A percentile compares a stretch with the other conserved stretches of the same genome.
phyloP scores from a whole-genome alignment of 2,113 vertebrate species.

The Proterorhinus semilunaris region DNA sequence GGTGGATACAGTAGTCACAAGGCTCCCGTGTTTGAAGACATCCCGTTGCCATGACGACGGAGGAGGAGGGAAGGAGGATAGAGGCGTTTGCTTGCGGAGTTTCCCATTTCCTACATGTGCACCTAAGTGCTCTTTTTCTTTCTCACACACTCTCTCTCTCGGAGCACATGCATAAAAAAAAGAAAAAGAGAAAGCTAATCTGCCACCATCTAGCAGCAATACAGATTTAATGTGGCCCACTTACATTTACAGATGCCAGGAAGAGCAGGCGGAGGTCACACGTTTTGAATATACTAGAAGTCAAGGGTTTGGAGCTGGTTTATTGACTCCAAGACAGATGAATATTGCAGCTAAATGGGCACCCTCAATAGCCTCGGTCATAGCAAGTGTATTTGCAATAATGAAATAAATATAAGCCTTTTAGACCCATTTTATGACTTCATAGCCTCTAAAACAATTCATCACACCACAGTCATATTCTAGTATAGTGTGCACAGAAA shows the following conservation, averaged over 20 bases:
- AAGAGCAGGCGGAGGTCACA: slow-evolving; percentile 10
- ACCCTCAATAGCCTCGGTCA: slow-evolving; percentile 25
- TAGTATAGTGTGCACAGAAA: slow-evolving; percentile 27
- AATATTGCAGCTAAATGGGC: slow-evolving; percentile 44
- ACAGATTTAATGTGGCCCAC: slow-evolving; percentile 54
- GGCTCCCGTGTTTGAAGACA: slow-evolving; percentile 54
- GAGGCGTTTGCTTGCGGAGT: slow-evolving; percentile 55
- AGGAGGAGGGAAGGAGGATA: slow-evolving; percentile 35
- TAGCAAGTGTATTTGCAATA: slow-evolving; percentile 33
- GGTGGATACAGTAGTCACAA: slow-evolving; percentile 28
- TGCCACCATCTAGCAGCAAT: slow-evolving; percentile 36
- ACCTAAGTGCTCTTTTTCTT: slow-evolving; percentile 40
- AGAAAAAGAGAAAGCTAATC: slow-evolving; percentile 38
- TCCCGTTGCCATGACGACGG: slow-evolving; percentile 71
- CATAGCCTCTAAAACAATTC: slow-evolving; percentile 19
- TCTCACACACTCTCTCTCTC: slow-evolving; percentile 28
- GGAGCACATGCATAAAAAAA: slow-evolving; percentile 42
- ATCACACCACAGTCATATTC: slow-evolving; percentile 34
- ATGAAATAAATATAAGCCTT: slow-evolving; percentile 49
- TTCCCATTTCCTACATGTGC: slow-evolving; percentile 42
- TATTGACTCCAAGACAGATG: slow-evolving; percentile 21
- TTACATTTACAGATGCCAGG: slow-evolving; percentile 33
- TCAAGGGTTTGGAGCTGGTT: slow-evolving; percentile 20
- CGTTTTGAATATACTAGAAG: slow-evolving; percentile 24
- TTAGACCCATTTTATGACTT: slow-evolving; percentile 44